Evolutionary conservation across 2,797 vertebrate genomes (phyloP), one percentile per base, ranked within the genome.

Genomic region (Ctenopoma kingsleyae): DNA sequence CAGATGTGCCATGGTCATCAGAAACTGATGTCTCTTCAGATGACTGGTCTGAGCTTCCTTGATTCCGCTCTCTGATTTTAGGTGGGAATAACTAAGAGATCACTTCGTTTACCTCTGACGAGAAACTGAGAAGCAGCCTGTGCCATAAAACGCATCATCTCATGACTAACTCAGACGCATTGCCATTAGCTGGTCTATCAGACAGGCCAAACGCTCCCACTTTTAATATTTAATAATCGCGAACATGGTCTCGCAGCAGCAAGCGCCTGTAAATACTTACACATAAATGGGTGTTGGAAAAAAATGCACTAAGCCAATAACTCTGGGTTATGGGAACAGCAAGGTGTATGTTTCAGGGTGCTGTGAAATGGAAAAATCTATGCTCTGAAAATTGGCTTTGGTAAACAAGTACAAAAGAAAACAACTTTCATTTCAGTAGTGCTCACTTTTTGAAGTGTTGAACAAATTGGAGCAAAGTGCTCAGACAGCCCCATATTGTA

Each of bases 171-270:
- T 60, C 36, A 50, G 36, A 8, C 30, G 6, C 38, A 40, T 16
- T n/a, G 62, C 74, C 76, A 84, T 87, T 85, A 90, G 79, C 73
- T 64, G 77, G 17, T 83, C 78, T 70, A 81, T 86, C 78, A 83
- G 69, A 80, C 76, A 73, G 71, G 63, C 68, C 78, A 85, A 89
- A 87, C 78, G 83, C 74, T 83, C 66, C 76, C 61, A 70, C 43
- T 73, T 83, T 89, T 69, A 91, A 91, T 91, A 87, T 85, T 92
- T 90, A 72, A 90, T 87, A 67, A 73, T 6, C 15, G 66, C 67
- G 17, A 81, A 85, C 82, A 77, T 19, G 50, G 74, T 70, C 68
- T 74, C 7, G 6, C 46, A 10, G 43, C 43, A 44, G 67, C 16
- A 10, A 81, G 52, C 48, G 54, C 53, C 51, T 75, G 87, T 80